Evolutionary conservation across 1,140 invertebrate genomes (phyloP), one percentile per base, ranked within the genome.

Genomic region (Panagrolaimus sp.): DNA sequence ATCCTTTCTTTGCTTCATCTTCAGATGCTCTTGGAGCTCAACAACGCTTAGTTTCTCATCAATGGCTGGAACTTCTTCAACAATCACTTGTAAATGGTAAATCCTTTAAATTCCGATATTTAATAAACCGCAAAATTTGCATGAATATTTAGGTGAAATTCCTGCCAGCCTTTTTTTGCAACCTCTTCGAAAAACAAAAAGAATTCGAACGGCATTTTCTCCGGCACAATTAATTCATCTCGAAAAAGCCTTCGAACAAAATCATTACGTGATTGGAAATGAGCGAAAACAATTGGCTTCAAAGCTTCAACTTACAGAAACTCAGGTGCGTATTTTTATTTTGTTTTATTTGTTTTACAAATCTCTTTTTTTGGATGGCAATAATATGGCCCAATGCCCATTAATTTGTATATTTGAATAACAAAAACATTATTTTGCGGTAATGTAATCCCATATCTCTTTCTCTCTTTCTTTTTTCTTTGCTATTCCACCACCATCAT

Each of bases 211-310:
- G 15, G 96, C 95, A 7, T 98, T 98, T 85, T 95, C 93, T 71
- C 94, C 96, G 0, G 92, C 91, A 52, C 96, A 98, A 85, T 87
- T 98, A 65, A 86, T 98, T 45, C 95, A 96, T 84, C 85, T 98
- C 79, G 96, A 98, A 84, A 92, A 97, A 82, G 94, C 95, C 43
- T 98, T 98, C 85, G 94, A 97, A 86, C 93, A 93, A 85, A 98
- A 98, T 86, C 95, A 98, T 83, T 98, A 98, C 85, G 94, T 98
- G 32, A 94, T 98, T 24, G 96, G 96, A 0, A 93, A 93, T 21
- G 96, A 98, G 85, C 88, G 96, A 75, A 98, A 98, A 85, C 92
- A 97, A 84, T 86, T 98, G 71, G 95, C 96, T 0, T 90, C 93
- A 79, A 90, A 90, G 65, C 87, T 98, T 44, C 62, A 46, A 17